phyloP scores from a whole-genome alignment of 2,888 invertebrate species.

The Platyscelio sp. region DNA sequence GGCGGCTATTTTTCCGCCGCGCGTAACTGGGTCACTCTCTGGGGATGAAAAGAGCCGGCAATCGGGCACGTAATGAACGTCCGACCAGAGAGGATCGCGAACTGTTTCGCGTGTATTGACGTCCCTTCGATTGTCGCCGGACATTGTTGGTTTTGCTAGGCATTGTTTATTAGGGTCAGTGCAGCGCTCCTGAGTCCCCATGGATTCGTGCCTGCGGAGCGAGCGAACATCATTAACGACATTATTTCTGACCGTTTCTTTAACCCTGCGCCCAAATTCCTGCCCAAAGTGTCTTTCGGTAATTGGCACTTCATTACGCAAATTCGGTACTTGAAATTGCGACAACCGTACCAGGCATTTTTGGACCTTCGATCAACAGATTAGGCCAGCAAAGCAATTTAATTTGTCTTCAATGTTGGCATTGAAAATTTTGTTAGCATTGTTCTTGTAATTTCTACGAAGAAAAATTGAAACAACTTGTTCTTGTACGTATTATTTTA shows the following conservation, averaged over 20 bases:
- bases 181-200: constrained; percentile 66
- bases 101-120: constrained; percentile 28
- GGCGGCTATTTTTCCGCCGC: constrained; percentile 44
- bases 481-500: no score
- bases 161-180: constrained; percentile 73
- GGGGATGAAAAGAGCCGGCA: constrained; percentile 48
- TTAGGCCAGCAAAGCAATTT: no score
- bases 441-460: no score
- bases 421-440: no score
- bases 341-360: no score
- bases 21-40: constrained; percentile 61
- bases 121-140: constrained; percentile 61
- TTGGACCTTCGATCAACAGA: no score
- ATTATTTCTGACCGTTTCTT: neutral
- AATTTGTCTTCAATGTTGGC: no score
- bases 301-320: no score
- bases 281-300: no score
- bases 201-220: constrained; percentile 76
- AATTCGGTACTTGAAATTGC: no score
- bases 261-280: neutral
- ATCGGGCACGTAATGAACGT: constrained; percentile 53
- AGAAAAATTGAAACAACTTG: no score
- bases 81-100: constrained; percentile 28
- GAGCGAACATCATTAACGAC: constrained; percentile 80
- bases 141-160: constrained; percentile 75